Conservation (phyloP, 2,797 vertebrate genomes). For the Odontamblyopus lacepedii region DNA sequence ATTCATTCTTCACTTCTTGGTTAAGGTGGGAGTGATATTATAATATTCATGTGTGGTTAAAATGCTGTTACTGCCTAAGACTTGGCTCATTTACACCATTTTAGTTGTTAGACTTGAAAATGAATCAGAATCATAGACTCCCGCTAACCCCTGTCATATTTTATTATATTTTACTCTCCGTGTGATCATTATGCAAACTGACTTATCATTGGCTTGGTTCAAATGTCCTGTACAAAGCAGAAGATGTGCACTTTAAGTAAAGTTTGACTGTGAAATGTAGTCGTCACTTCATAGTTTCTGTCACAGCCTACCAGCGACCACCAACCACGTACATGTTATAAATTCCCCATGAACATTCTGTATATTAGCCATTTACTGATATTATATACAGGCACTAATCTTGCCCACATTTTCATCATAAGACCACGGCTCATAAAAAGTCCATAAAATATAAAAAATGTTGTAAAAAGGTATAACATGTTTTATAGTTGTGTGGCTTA, state of each 20-base stretch:
- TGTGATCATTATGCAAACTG: background rate
- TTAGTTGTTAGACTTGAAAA: too few species aligned
- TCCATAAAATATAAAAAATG: constrained; percentile 2
- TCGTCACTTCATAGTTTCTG: background rate
- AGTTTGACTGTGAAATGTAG: too few species aligned
- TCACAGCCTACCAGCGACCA: background rate
- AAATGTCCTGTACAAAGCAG: background rate
- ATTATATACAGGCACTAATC: background rate
- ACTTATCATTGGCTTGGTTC: too few species aligned
- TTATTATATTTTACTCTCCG: background rate
- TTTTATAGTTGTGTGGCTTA: background rate
- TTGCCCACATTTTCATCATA: constrained; percentile 9
- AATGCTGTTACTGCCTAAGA: background rate
- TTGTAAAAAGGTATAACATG: constrained; percentile 6
- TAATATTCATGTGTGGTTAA: background rate
- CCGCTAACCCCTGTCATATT: too few species aligned
- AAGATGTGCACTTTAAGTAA: background rate
- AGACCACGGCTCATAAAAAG: constrained; percentile 11
- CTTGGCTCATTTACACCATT: background rate
- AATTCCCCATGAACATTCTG: background rate
- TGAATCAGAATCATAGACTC: too few species aligned
- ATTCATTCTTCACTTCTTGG: background rate
- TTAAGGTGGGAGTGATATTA: background rate
- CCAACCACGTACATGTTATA: background rate
- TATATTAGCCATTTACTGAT: background rate